phyloP scores from a whole-genome alignment of 2,797 vertebrate genomes.

The Macrochelys suwanniensis region DNA sequence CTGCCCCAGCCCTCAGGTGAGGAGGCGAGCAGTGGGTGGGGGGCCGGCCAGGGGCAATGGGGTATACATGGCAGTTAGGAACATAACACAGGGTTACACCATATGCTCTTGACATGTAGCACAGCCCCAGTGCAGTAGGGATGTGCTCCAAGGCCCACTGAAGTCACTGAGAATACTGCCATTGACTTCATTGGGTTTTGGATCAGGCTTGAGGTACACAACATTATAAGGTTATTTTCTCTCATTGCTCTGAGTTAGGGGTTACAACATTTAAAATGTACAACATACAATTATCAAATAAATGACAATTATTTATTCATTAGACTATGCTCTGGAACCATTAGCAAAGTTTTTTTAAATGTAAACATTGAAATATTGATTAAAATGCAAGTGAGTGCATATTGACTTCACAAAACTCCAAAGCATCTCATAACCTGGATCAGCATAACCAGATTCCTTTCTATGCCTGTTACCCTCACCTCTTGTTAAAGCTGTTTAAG shows the following conservation, averaged over 20 bases:
- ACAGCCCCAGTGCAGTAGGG: background rate
- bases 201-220: background rate
- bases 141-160: background rate
- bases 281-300: slow-evolving; percentile 23
- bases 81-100: background rate
- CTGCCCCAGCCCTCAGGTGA: no score
- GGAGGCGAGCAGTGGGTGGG: no score
- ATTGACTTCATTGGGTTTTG: background rate
- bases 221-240: background rate
- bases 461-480: background rate
- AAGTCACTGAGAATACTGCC: background rate
- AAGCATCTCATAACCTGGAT: background rate
- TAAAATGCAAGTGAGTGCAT: background rate
- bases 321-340: background rate
- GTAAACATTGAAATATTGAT: slow-evolving; percentile 44
- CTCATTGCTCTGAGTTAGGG: background rate
- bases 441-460: slow-evolving; percentile 15
- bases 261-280: background rate
- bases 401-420: background rate
- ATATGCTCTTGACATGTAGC: background rate
- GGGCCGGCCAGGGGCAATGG: no score
- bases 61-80: background rate
- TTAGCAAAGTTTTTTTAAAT: slow-evolving; percentile 46
- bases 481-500: slow-evolving; percentile 31
- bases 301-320: slow-evolving; percentile 40